phyloP scores from a whole-genome alignment of 2,888 invertebrate species.

The Brenthis hecate region DNA sequence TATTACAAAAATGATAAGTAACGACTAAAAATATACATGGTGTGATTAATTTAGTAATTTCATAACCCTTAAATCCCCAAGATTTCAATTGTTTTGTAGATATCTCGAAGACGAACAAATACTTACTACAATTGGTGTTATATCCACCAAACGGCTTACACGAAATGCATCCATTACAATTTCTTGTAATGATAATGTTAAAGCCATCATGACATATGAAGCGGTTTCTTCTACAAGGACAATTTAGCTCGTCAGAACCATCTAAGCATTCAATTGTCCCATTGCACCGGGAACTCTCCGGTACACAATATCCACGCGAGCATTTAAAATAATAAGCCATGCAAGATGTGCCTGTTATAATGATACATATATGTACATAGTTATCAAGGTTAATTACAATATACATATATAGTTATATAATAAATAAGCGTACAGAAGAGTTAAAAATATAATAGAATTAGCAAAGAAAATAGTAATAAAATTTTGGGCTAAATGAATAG shows the following conservation, averaged over 20 bases:
- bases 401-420: too few relatives aligned
- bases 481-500: too few relatives aligned
- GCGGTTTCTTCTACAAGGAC: slow-evolving; percentile 75
- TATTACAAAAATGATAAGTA: too few relatives aligned
- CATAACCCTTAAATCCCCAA: too few relatives aligned
- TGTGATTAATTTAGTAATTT: too few relatives aligned
- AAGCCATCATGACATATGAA: slow-evolving; percentile 84
- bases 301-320: slow-evolving; percentile 84
- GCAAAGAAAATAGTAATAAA: too few relatives aligned
- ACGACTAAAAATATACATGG: too few relatives aligned
- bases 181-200: slow-evolving; percentile 84
- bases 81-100: too few relatives aligned
- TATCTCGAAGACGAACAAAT: too few relatives aligned
- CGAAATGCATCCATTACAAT: slow-evolving; percentile 86
- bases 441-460: too few relatives aligned
- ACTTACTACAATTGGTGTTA: slow-evolving; percentile 81
- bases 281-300: slow-evolving; percentile 78
- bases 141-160: slow-evolving; percentile 79
- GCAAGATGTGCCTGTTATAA: slow-evolving; percentile 76
- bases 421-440: too few relatives aligned
- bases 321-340: slow-evolving; percentile 84
- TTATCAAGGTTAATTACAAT: too few relatives aligned
- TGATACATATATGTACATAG: slow-evolving; percentile 43
- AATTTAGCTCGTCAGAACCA: slow-evolving; percentile 69
- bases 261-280: slow-evolving; percentile 78